A percentile compares a stretch with the other conserved stretches of the same genome.
Evolutionary conservation across 2,113 vertebrate genomes (phyloP).

Genomic region (Arothron firmamentum): DNA sequence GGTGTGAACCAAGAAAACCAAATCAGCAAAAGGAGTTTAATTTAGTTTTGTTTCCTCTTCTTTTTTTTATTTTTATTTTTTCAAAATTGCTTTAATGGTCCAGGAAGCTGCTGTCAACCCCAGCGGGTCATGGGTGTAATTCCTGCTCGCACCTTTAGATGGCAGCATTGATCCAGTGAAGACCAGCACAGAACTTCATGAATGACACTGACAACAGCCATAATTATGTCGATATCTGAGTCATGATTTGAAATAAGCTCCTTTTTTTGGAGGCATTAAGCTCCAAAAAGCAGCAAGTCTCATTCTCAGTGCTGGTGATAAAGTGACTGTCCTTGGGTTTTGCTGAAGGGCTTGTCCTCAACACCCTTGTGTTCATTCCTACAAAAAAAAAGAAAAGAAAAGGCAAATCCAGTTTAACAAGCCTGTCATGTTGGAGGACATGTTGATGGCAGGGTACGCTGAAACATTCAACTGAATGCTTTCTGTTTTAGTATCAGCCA

Average conservation of each 20-base stretch:
- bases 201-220: not conserved
- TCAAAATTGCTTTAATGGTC: not conserved
- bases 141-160: conserved; percentile 14
- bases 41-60: too few relatives aligned
- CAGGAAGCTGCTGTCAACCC: too few relatives aligned
- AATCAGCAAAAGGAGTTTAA: too few relatives aligned
- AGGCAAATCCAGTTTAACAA: conserved; percentile 44
- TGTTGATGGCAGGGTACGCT: not conserved
- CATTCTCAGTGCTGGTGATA: too few relatives aligned
- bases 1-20: not conserved
- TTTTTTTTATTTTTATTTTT: too few relatives aligned
- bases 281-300: too few relatives aligned
- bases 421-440: conserved; percentile 13
- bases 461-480: not conserved
- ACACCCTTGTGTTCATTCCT: conserved; percentile 36
- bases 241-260: too few relatives aligned
- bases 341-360: conserved; percentile 23
- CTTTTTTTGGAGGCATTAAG: too few relatives aligned
- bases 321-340: conserved; percentile 10
- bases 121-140: not conserved
- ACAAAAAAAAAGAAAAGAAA: not conserved
- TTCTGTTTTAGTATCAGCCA: not conserved
- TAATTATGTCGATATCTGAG: not conserved
- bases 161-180: conserved; percentile 3
- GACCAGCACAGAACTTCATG: not conserved